phyloP scores from a whole-genome alignment of 2,113 vertebrate genomes.

The Nestor notabilis region DNA sequence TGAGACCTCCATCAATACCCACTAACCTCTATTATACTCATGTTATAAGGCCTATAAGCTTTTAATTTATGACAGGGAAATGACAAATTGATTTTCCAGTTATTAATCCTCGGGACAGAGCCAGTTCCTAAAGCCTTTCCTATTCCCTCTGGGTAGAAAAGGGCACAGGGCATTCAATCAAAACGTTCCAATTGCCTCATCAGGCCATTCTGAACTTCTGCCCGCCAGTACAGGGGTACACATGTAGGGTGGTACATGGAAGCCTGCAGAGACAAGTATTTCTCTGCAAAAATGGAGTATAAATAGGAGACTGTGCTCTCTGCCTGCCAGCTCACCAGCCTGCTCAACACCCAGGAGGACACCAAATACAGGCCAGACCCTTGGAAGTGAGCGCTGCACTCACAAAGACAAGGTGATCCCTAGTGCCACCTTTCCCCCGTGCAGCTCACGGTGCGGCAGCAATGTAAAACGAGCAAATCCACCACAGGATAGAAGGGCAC shows the following conservation, averaged over 20 bases:
- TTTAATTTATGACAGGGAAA: conserved; percentile 71
- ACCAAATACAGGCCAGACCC: neutral
- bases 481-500: neutral
- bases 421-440: neutral
- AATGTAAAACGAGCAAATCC: neutral
- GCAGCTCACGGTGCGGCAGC: neutral
- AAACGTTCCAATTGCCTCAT: neutral
- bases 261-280: neutral
- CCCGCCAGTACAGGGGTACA: neutral
- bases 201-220: neutral
- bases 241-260: neutral
- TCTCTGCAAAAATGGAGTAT: neutral
- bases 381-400: neutral
- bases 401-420: neutral
- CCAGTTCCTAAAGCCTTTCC: conserved; percentile 25
- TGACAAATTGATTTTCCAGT: conserved; percentile 72
- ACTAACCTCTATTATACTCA: conserved; percentile 68
- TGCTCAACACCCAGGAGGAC: neutral
- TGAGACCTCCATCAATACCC: conserved; percentile 64
- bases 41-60: conserved; percentile 62
- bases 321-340: neutral
- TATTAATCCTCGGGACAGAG: conserved; percentile 59
- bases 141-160: neutral
- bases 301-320: neutral
- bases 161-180: neutral